These are phyloP conservation scores for Okapia johnstoni DNA, from an alignment of 2,113 vertebrate species.

Conservation along the genomic window DNA sequence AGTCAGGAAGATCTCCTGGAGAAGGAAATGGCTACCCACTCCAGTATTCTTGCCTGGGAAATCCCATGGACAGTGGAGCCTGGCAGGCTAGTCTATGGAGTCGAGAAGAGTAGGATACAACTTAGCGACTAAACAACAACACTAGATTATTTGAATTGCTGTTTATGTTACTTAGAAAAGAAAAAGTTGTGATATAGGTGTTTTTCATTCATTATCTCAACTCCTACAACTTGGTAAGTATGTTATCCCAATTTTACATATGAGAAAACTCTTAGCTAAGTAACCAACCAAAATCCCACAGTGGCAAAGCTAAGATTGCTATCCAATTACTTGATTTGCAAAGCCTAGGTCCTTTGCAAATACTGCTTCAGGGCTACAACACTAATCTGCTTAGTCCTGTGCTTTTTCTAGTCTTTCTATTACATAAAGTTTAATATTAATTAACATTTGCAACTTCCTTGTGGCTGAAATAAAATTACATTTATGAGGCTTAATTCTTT, in stretches of 20 bases:
- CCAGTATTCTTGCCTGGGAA: not conserved
- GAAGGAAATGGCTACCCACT: not conserved
- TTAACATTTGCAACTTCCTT: not conserved
- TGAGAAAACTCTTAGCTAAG: slow-evolving; percentile 7
- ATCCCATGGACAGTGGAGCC: not conserved
- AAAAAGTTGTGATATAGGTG: not conserved
- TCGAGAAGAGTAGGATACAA: not conserved
- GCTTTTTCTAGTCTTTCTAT: not conserved
- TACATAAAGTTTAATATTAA: not conserved
- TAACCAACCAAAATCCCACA: not conserved
- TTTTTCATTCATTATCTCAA: not conserved
- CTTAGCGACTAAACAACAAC: not conserved
- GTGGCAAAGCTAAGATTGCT: not conserved
- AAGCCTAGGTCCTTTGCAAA: not conserved
- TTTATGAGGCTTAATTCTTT: not conserved
- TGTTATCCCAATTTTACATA: not conserved
- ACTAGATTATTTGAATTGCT: not conserved
- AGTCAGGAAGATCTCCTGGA: not conserved
- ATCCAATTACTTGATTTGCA: not conserved
- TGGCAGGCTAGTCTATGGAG: not conserved
- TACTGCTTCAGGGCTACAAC: not conserved
- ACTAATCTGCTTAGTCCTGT: not conserved
- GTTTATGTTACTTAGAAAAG: not conserved
- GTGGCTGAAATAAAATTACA: slow-evolving; percentile 21
- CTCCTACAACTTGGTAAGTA: not conserved